Conservation (phyloP, 2,888 invertebrate genomes). For the Cheiracanthium punctorium region DNA sequence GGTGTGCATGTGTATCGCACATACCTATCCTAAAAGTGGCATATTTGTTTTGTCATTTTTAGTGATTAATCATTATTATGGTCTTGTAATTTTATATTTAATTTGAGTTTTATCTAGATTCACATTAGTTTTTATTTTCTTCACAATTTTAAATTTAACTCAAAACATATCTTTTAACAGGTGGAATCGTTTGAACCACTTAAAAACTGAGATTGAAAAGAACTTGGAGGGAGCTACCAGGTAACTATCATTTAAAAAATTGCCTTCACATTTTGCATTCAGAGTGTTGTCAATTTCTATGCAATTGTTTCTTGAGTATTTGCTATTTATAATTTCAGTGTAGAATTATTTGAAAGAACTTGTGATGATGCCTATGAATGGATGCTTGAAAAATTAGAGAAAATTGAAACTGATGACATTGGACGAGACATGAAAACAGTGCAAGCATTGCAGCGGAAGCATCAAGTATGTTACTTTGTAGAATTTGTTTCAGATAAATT, state of each 20-base stretch:
- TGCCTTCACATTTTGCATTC: neutral
- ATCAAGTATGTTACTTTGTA: slow-evolving; percentile 82
- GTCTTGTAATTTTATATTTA: neutral
- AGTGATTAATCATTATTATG: neutral
- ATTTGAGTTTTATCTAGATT: too few relatives aligned
- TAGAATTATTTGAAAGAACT: slow-evolving; percentile 95
- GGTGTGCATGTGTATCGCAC: too few relatives aligned
- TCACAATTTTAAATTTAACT: too few relatives aligned
- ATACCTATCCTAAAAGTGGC: too few relatives aligned
- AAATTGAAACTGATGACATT: slow-evolving; percentile 82
- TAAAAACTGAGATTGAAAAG: slow-evolving; percentile 92
- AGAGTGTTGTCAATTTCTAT: neutral
- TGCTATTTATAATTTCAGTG: slow-evolving; percentile 79
- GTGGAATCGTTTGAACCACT: slow-evolving; percentile 90
- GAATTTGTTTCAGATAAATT: too few relatives aligned
- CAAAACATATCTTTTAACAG: slow-evolving; percentile 72
- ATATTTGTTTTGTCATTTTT: too few relatives aligned
- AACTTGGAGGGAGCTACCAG: slow-evolving; percentile 92
- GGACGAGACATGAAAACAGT: slow-evolving; percentile 93
- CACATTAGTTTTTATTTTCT: too few relatives aligned
- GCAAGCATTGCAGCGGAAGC: slow-evolving; percentile 90
- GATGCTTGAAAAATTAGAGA: slow-evolving; percentile 97
- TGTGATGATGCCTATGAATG: slow-evolving; percentile 98
- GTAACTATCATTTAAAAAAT: too few relatives aligned
- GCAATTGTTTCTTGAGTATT: neutral